Base-by-base conservation (phyloP, 2,797 vertebrate genomes). In the Sebastes wilsoni region DNA sequence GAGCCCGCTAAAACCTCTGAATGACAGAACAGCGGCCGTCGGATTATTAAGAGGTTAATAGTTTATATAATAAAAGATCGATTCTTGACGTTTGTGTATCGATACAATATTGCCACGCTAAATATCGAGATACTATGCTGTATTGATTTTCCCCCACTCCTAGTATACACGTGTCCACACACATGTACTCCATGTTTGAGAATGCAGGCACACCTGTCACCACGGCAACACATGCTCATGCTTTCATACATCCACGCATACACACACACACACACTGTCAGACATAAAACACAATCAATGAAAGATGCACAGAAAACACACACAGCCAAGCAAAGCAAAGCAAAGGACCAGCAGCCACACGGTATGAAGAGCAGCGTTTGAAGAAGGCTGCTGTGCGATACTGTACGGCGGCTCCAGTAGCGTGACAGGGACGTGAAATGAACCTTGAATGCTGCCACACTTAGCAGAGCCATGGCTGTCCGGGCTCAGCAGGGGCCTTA, bases 371-470 rank as follows among this genome's bases (percentile, higher is more conserved):
- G 80, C 74, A 76, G 84, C 79, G 52, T 74, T 79, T 83, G 83
- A 91, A 88, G 72, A 69, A 65, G 66, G 77, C 81, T 66, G 75
- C 64, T 66, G 65, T 5, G 66, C 55, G 20, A 83, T 78, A 77
- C 25, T 5, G 65, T 60, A 75, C 83, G 8, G 34, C 38, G 62
- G 75, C 80, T 83, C 75, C 83, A n/a, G 80, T 81, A 79, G 87
- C 83, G 82, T 91, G 86, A 92, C 88, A 80, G 86, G 73, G 84
- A 92, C 75, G 72, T 89, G 91, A 94, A 94, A 93, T 93, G 85
- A 93, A 93, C 85, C 89, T 87, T 89, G 88, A 89, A 92, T 80
- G 76, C 80, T 67, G 75, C 72, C 46, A 82, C 88, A 92, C 86
- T 90, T 81, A 85, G 84, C 82, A 75, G 80, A 89, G 79, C 72